Evolutionary conservation across 1,140 invertebrate species (phyloP).

Genomic region (Drosophila bocqueti): DNA sequence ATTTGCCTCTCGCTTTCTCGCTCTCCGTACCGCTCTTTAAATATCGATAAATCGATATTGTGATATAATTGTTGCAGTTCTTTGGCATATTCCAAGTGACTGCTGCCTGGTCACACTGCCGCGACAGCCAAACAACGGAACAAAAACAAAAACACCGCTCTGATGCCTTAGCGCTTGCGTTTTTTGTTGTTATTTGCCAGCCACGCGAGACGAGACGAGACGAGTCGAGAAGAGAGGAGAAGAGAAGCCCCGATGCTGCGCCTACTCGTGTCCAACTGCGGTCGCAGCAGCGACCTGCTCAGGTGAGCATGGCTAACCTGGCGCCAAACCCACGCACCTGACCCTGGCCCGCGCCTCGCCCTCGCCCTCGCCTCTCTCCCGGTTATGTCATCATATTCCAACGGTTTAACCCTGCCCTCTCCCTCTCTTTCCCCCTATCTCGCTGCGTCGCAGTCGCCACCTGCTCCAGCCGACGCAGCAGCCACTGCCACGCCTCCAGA

Average conservation of each 20-base stretch:
- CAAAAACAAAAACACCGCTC: conserved; percentile 31
- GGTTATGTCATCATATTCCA: conserved; percentile 70
- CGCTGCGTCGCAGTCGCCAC: conserved; percentile 48
- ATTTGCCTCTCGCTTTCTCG: too few relatives aligned
- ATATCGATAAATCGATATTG: too few relatives aligned
- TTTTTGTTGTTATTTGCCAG: conserved; percentile 49
- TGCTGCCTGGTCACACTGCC: conserved; percentile 6
- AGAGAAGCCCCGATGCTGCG: conserved; percentile 66
- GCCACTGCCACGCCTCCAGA: conserved; percentile 68
- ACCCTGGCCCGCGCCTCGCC: neutral
- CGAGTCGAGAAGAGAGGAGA: conserved; percentile 14
- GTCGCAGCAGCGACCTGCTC: conserved; percentile 50
- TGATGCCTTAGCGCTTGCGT: conserved; percentile 66
- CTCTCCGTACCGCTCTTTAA: too few relatives aligned
- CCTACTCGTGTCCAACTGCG: conserved; percentile 68
- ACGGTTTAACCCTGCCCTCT: neutral
- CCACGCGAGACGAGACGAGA: conserved; percentile 32
- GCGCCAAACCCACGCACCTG: neutral
- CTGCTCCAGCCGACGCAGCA: conserved; percentile 61
- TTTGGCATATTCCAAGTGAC: neutral
- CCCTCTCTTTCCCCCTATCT: neutral
- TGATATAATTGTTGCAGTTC: neutral
- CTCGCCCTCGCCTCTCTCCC: conserved; percentile 4
- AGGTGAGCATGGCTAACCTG: conserved; percentile 35
- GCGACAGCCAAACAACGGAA: conserved; percentile 8